phyloP scores from a whole-genome alignment of 2,888 invertebrate species.

The Lithophane ornitopus region DNA sequence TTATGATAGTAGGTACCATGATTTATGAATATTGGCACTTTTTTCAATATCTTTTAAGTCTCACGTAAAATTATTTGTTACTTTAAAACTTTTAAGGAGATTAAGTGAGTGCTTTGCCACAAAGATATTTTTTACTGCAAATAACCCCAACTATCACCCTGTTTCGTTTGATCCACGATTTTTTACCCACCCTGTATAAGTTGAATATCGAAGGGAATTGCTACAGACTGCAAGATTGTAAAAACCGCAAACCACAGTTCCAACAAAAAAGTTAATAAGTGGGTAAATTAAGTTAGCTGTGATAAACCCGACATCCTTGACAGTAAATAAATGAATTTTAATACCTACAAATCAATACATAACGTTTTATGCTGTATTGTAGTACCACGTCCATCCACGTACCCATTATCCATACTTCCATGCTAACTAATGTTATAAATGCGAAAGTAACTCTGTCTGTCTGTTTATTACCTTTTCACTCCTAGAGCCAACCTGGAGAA shows the following conservation, averaged over 20 bases:
- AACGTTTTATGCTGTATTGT: neutral
- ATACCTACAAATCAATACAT: neutral
- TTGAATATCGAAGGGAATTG: neutral
- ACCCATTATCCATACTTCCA: neutral
- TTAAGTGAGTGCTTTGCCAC: no score
- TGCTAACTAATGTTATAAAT: neutral
- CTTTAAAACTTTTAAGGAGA: no score
- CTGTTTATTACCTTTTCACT: neutral
- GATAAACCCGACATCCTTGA: constrained; percentile 23
- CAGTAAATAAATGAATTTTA: neutral
- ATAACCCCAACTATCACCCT: no score
- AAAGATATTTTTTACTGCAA: no score
- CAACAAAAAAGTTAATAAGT: constrained; percentile 12
- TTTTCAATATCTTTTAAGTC: no score
- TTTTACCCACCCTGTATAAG: no score
- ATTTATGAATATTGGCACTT: no score
- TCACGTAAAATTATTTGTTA: no score
- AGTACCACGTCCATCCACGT: no score
- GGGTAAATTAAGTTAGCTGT: neutral
- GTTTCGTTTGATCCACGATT: no score
- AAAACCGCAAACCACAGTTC: constrained; percentile 28
- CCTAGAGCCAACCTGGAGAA: neutral
- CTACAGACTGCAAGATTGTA: neutral
- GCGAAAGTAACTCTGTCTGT: neutral
- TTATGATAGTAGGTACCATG: no score